phyloP scores from a whole-genome alignment of 1,140 invertebrate genomes.

The Trissolcus basalis region DNA sequence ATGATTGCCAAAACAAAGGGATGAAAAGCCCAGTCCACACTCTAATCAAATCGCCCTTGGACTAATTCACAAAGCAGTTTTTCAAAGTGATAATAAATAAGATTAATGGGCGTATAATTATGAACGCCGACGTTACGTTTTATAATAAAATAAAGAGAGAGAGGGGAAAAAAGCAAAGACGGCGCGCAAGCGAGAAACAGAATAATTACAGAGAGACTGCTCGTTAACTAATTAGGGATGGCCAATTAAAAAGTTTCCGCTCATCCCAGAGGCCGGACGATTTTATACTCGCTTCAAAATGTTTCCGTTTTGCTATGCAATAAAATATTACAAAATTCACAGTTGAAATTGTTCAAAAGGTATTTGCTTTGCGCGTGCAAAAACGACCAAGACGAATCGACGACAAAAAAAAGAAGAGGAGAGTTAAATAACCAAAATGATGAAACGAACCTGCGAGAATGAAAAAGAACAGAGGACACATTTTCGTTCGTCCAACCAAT shows the following conservation, averaged over 20 bases:
- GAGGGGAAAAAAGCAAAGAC: constrained; percentile 35
- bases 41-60: constrained; percentile 12
- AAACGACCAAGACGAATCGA: constrained; percentile 23
- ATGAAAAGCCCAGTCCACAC: not conserved
- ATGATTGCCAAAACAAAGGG: not conserved
- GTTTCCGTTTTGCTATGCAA: constrained; percentile 55
- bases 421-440: constrained; percentile 33
- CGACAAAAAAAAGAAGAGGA: constrained; percentile 7
- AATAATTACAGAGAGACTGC: constrained; percentile 73
- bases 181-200: constrained; percentile 64
- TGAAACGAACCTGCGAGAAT: constrained; percentile 12
- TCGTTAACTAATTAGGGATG: constrained; percentile 74
- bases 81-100: constrained; percentile 54
- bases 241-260: constrained; percentile 76
- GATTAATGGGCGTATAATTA: constrained; percentile 55
- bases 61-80: constrained; percentile 39
- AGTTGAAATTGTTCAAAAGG: constrained; percentile 53
- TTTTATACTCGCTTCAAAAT: constrained; percentile 45
- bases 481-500: not conserved
- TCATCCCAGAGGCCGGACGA: constrained; percentile 51
- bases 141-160: constrained; percentile 43
- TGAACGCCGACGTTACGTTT: constrained; percentile 1
- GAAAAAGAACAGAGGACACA: constrained; percentile 1
- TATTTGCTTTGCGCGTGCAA: constrained; percentile 42
- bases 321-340: constrained; percentile 58